Evolutionary conservation across 2,797 vertebrate species (phyloP), one percentile per base, ranked within the genome.

Genomic region (Urophycis tenuis): DNA sequence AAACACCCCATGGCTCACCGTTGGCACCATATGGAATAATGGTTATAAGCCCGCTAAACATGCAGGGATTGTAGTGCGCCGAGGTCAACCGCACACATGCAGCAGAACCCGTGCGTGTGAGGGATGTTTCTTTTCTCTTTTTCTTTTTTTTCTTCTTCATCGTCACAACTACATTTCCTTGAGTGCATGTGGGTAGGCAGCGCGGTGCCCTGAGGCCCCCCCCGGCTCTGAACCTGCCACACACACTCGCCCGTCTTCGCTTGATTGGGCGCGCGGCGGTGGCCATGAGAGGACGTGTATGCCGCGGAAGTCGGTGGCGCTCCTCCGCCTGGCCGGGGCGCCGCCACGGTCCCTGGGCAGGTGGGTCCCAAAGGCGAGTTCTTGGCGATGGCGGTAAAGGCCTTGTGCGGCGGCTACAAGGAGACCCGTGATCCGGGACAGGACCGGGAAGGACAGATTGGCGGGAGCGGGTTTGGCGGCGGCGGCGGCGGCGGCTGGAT

Each of bases 361-460:
- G 91, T 88, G 88, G 89, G 89, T 91, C 91, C 89, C 91, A 91
- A 85, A 92, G 89, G 90, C 90, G 82, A 91, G 89, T 82, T 83
- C n/a, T 88, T 87, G 88, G 90, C 88, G 91, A 93, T 92, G 86
- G 91, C 87, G 90, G 90, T 89, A 89, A 92, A 91, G 88, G 36
- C 36, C 90, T 92, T 76, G 90, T 85, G 90, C 10, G 92, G 91
- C 89, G 87, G 89, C 91, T 92, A 92, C 91, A 92, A 92, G 91
- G 90, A 92, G 91, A 91, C 89, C 81, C 90, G 83, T 93, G 91
- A 93, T 93, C 89, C 88, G 90, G 90, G 89, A 90, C 91, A 91
- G 91, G 91, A 90, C 91, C 87, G 88, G 88, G 87, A 85, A 90
- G 90, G 92, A 93, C 92, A 92, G 92, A 90, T 92, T 93, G 81